Conservation (phyloP, 2,888 invertebrate species). For the Chorisops tibialis region DNA sequence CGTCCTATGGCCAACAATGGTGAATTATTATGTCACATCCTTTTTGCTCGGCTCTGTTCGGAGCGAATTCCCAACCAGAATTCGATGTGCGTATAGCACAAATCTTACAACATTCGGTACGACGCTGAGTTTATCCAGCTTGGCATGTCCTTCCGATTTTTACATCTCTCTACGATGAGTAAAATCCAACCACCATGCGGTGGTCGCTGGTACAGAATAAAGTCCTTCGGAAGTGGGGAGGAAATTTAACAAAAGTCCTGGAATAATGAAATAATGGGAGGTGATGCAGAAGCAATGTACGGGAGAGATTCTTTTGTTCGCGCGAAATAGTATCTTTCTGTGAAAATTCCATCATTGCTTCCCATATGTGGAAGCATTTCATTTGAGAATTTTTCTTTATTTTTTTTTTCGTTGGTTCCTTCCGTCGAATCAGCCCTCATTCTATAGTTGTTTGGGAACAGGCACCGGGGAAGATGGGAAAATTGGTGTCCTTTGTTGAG, state of each 20-base stretch:
- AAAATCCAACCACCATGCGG: not conserved
- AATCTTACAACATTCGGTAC: too few species aligned
- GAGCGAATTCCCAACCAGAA: not conserved
- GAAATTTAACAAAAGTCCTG: conserved; percentile 23
- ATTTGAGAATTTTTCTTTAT: too few species aligned
- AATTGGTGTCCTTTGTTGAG: too few species aligned
- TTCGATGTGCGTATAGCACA: too few species aligned
- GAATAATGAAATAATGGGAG: conserved; percentile 25
- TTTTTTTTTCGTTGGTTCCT: too few species aligned
- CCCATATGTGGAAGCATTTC: too few species aligned
- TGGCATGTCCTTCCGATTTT: not conserved
- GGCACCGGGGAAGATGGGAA: too few species aligned
- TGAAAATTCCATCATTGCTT: too few species aligned
- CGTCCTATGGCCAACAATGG: conserved; percentile 23
- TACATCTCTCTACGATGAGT: not conserved
- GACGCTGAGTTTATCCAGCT: too few species aligned
- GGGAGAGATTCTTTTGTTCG: not conserved
- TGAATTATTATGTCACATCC: conserved; percentile 27
- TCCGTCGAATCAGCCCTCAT: too few species aligned
- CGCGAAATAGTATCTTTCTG: too few species aligned
- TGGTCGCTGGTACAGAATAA: not conserved
- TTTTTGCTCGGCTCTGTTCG: not conserved
- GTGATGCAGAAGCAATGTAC: not conserved
- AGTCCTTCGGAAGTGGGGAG: not conserved
- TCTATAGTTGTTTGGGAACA: too few species aligned